Evolutionary conservation across 2,888 invertebrate genomes (phyloP).

Genomic region (Drosophila hamatofila): DNA sequence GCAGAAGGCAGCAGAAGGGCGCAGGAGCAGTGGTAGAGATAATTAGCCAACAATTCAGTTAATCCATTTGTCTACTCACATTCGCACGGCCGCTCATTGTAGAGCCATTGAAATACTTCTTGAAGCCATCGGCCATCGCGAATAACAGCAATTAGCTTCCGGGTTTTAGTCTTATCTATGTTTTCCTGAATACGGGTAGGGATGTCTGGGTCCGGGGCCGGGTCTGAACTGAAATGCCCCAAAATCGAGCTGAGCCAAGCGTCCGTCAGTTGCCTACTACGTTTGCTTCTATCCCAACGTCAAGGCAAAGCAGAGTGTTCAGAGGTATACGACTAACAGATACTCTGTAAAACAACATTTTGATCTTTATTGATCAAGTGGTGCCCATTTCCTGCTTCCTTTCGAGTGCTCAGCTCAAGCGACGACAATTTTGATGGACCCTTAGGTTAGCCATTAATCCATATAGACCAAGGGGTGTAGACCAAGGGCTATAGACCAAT

Average conservation of each 20-base stretch:
- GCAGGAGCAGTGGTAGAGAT: background rate
- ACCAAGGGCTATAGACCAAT: background rate
- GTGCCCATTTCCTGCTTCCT: background rate
- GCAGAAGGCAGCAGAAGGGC: background rate
- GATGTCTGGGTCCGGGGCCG: constrained; percentile 12
- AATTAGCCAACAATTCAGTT: too few relatives aligned
- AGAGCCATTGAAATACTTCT: constrained; percentile 56
- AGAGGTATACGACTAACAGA: background rate
- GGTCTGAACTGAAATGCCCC: background rate
- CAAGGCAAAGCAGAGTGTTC: background rate
- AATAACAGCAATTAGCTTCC: constrained; percentile 10
- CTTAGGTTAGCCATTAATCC: background rate
- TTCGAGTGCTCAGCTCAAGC: background rate
- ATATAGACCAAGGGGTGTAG: too few relatives aligned
- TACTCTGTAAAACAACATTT: background rate
- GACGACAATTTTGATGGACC: background rate
- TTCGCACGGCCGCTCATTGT: constrained; percentile 55
- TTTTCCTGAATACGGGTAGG: background rate
- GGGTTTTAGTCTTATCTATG: constrained; percentile 12
- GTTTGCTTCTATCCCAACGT: background rate
- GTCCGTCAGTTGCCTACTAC: constrained; percentile 8
- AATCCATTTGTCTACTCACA: constrained; percentile 32
- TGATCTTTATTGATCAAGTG: background rate
- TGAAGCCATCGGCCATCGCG: constrained; percentile 59
- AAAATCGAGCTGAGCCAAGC: background rate